A percentile compares a stretch with the other conserved stretches of the same genome.
These are phyloP conservation scores for Laticauda laticaudata DNA, from an alignment of 2,113 vertebrate genomes.

Conservation along the genomic window DNA sequence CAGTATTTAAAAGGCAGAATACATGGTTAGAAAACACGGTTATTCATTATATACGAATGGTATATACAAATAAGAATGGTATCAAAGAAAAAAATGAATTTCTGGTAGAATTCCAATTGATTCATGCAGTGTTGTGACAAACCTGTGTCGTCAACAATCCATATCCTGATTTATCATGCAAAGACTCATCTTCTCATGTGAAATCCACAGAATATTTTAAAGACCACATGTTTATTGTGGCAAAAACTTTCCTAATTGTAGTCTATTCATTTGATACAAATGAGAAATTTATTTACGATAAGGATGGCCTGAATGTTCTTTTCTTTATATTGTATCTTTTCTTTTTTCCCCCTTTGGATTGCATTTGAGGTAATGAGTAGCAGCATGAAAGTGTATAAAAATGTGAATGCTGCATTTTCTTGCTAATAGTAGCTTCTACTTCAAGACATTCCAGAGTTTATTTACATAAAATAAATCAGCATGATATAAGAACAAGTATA, in stretches of 20 bases:
- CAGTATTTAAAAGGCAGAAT: constrained; percentile 26
- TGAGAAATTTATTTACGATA: neutral
- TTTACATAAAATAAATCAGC: neutral
- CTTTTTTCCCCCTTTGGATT: neutral
- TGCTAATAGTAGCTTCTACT: neutral
- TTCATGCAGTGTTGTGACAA: neutral
- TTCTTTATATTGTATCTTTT: neutral
- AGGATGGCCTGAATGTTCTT: neutral
- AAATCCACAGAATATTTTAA: neutral
- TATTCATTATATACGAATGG: neutral
- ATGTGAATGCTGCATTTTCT: neutral
- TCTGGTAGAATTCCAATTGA: neutral
- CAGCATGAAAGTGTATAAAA: neutral
- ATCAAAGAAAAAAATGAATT: neutral
- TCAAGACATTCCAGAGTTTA: neutral
- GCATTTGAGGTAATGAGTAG: neutral
- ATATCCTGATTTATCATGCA: neutral
- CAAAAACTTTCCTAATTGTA: neutral
- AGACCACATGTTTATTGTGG: neutral
- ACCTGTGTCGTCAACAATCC: neutral
- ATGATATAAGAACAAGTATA: neutral
- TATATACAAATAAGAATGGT: neutral
- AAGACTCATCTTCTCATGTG: neutral
- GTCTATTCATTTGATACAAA: neutral
- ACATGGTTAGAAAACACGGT: neutral